Conservation (phyloP, 1,140 invertebrate genomes). For the Drosophila pectinifera region DNA sequence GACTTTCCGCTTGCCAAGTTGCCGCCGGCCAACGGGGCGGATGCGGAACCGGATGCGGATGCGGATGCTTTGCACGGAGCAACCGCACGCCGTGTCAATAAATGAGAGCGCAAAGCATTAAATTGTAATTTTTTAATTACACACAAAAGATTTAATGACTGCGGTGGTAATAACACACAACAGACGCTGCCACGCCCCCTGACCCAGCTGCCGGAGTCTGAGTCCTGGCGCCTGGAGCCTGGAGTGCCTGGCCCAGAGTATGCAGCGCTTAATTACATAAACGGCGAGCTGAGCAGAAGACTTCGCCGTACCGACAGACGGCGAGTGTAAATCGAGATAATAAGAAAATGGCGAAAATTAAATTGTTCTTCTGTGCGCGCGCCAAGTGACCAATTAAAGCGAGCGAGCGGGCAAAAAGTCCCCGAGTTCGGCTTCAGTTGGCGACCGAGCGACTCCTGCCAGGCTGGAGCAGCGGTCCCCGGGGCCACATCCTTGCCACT, state of each 20-base stretch:
- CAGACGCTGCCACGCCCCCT: slow-evolving; percentile 44
- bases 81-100: slow-evolving; percentile 59
- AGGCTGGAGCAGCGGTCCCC: slow-evolving; percentile 40
- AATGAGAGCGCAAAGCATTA: slow-evolving; percentile 73
- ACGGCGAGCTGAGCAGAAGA: slow-evolving; percentile 24
- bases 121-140: slow-evolving; percentile 82
- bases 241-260: slow-evolving; percentile 31
- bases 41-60: slow-evolving; percentile 1
- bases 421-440: slow-evolving; percentile 22
- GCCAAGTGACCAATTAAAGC: slow-evolving; percentile 81
- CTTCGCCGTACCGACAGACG: slow-evolving; percentile 23
- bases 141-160: slow-evolving; percentile 80
- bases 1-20: slow-evolving; percentile 23
- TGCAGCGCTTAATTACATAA: slow-evolving; percentile 79
- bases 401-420: slow-evolving; percentile 62
- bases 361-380: slow-evolving; percentile 74
- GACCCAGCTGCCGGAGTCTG: background rate
- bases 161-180: slow-evolving; percentile 73
- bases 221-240: no score
- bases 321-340: slow-evolving; percentile 74
- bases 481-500: slow-evolving; percentile 27
- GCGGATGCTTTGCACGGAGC: slow-evolving; percentile 20
- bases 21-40: slow-evolving; percentile 29
- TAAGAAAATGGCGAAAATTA: slow-evolving; percentile 81
- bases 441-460: slow-evolving; percentile 10